phyloP scores from a whole-genome alignment of 2,113 vertebrate species.

The Myiozetetes cayanensis region DNA sequence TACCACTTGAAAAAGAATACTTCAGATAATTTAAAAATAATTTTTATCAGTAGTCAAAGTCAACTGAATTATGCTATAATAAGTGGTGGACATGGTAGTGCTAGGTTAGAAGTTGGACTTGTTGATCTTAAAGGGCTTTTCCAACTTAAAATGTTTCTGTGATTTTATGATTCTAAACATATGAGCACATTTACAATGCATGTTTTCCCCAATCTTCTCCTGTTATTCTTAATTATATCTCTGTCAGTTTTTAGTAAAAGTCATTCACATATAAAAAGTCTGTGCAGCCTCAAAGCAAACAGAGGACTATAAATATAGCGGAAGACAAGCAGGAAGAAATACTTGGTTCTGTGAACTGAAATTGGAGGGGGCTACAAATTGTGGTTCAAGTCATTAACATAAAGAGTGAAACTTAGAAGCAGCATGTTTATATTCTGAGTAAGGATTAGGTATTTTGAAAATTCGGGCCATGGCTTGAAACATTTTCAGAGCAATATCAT shows the following conservation, averaged over 20 bases:
- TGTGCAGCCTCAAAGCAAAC: background rate
- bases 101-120: background rate
- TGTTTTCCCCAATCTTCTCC: background rate
- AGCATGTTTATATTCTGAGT: background rate
- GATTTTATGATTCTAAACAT: background rate
- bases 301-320: background rate
- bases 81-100: background rate
- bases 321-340: background rate
- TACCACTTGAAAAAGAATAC: background rate
- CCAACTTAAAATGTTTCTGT: background rate
- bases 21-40: background rate
- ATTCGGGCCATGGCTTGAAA: background rate
- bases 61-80: background rate
- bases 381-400: background rate
- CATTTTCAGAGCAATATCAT: background rate
- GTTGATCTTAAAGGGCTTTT: background rate
- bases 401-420: background rate
- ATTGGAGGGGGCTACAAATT: background rate
- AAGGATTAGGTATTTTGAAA: background rate
- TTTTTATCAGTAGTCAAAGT: background rate
- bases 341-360: background rate
- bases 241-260: background rate
- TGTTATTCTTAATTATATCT: background rate
- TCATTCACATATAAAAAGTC: background rate
- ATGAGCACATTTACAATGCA: background rate